A percentile compares a stretch with the other conserved stretches of the same genome.
Conservation (phyloP, 1,140 invertebrate genomes). For the Tetraneura akinire region DNA sequence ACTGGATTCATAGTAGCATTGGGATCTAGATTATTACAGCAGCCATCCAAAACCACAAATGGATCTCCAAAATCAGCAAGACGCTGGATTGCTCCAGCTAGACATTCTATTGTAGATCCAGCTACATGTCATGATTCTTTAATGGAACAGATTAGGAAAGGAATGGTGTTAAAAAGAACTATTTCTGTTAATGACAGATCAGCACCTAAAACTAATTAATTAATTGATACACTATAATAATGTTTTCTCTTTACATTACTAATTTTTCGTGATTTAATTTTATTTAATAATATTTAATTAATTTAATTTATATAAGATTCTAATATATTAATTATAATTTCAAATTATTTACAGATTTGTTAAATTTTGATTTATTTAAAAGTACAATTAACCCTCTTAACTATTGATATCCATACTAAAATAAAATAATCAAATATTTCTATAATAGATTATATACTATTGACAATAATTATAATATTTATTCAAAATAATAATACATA, state of each 20-base stretch:
- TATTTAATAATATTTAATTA: slow-evolving; percentile 10
- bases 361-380: background rate
- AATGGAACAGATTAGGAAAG: slow-evolving; percentile 88
- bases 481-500: background rate
- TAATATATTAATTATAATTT: slow-evolving; percentile 21
- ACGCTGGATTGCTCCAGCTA: slow-evolving; percentile 65
- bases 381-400: background rate
- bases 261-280: slow-evolving; percentile 27
- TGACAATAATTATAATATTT: background rate
- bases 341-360: background rate
- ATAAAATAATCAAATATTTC: background rate
- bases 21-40: slow-evolving; percentile 61
- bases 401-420: background rate
- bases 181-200: slow-evolving; percentile 69
- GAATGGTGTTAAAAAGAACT: slow-evolving; percentile 74
- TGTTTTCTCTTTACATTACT: background rate
- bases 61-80: slow-evolving; percentile 58
- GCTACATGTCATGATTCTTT: slow-evolving; percentile 67
- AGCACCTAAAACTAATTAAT: slow-evolving; percentile 70
- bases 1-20: slow-evolving; percentile 72
- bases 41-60: slow-evolving; percentile 54
- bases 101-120: slow-evolving; percentile 62
- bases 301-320: slow-evolving; percentile 5
- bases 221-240: background rate
- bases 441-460: background rate